Evolutionary conservation across 2,113 vertebrate genomes (phyloP), one percentile per base, ranked within the genome.

Genomic region (Aleadryas rufinucha): DNA sequence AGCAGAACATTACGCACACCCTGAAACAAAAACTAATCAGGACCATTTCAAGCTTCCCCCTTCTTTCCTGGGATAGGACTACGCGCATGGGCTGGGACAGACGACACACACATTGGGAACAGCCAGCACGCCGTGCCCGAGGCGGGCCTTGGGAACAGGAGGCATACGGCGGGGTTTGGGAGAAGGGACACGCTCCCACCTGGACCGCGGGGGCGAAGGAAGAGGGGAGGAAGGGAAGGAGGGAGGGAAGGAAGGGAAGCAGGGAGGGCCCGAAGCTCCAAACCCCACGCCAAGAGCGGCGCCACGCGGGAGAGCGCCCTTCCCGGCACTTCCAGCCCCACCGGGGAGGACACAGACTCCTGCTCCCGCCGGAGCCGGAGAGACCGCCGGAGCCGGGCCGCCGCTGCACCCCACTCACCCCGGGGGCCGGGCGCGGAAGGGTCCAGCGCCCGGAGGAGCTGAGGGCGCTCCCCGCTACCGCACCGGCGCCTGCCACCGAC

Each of bases 101-200:
- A 20, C 4, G 15, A 37, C 42, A 63, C 39, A 11, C 11, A 2
- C 35, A 5, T 2, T 4, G 28, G 30, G 20, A 16, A 4, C 16
- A 30, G n/a, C 21, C 41, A 3, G 63, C 24, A 2, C 0, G 14
- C 57, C 7, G 10, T 2, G 31, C 42, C 45, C 54, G 3, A 18
- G 18, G 30, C 3, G 1, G 0, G 66, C 50, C 27, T 10, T 18
- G 13, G 15, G 1, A 49, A 12, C 12, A 0, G 5, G 19, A 24
- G 10, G 8, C 28, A 16, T n/a, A 3, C 16, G 7, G 11, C 9
- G 10, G 14, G 5, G 0, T 3, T 7, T 3, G 45, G 3, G 11
- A 33, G 35, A 6, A 16, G 42, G 30, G 24, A 16, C 23, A 4
- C 28, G 16, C 8, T 71, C 54, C 74, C 54, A 3, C 18, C 35